A percentile compares a stretch with the other conserved stretches of the same genome.
Evolutionary conservation across 2,113 vertebrate species (phyloP).

Genomic region (Crotalus tigris): DNA sequence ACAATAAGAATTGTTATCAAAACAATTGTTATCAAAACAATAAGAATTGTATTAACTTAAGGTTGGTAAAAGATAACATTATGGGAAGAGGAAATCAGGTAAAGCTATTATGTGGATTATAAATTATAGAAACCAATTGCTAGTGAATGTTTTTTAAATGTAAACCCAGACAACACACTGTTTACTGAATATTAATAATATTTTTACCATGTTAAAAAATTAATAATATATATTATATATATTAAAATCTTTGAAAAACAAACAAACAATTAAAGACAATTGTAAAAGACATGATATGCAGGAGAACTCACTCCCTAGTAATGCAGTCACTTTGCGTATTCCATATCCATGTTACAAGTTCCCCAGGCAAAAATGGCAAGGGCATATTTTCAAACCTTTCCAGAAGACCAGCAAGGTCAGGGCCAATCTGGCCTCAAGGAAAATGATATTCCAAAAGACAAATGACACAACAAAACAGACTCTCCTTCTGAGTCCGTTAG

Average conservation of each 20-base stretch:
- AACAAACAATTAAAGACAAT: neutral
- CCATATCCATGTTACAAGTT: neutral
- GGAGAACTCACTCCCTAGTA: neutral
- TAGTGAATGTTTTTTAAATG: too few species aligned
- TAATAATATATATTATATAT: too few species aligned
- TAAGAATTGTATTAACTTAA: too few species aligned
- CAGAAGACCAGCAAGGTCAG: neutral
- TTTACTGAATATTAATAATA: too few species aligned
- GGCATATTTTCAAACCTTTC: neutral
- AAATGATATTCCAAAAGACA: neutral
- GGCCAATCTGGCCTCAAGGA: neutral
- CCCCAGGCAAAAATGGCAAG: neutral
- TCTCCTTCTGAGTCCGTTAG: neutral
- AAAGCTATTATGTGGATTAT: too few species aligned
- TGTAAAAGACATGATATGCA: neutral
- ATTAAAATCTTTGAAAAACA: neutral
- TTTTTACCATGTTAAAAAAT: too few species aligned
- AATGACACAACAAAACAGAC: neutral
- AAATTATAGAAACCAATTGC: too few species aligned
- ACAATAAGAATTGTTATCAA: too few species aligned
- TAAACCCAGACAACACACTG: too few species aligned
- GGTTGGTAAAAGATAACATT: too few species aligned
- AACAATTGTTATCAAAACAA: too few species aligned
- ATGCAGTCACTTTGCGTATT: neutral
- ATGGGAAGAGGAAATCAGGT: too few species aligned